Conservation (phyloP, 2,888 invertebrate genomes). For the Galerucella pusilla region DNA sequence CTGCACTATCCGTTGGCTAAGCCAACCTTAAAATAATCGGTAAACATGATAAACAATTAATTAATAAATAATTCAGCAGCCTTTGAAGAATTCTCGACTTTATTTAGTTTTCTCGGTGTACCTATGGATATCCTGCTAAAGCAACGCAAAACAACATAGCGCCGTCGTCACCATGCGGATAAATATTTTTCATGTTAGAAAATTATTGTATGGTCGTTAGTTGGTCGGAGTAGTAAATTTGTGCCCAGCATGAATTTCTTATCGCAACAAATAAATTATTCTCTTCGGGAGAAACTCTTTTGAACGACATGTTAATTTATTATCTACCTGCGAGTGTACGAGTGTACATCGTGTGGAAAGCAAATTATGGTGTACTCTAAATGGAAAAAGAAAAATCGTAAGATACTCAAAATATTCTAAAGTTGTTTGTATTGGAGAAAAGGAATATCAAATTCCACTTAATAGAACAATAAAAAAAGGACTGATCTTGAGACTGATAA, state of each 20-base stretch:
- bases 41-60: too few species aligned
- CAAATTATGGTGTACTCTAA: neutral
- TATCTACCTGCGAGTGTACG: conserved; percentile 20
- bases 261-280: conserved; percentile 57
- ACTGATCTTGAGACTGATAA: too few species aligned
- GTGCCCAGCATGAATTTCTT: conserved; percentile 55
- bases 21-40: too few species aligned
- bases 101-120: neutral
- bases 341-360: neutral
- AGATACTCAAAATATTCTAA: too few species aligned
- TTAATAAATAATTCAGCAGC: too few species aligned
- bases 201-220: conserved; percentile 47
- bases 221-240: conserved; percentile 53
- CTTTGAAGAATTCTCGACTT: too few species aligned
- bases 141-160: neutral
- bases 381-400: too few species aligned
- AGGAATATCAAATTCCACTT: too few species aligned
- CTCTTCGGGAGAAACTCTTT: conserved; percentile 51
- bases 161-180: conserved; percentile 46
- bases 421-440: too few species aligned
- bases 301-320: conserved; percentile 43
- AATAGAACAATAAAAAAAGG: too few species aligned
- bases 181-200: conserved; percentile 54
- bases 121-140: neutral
- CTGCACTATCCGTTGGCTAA: too few species aligned